A percentile compares a stretch with the other conserved stretches of the same genome.
phyloP scores from a whole-genome alignment of 2,888 invertebrate species.

The Hirtodrosophila histrioides region DNA sequence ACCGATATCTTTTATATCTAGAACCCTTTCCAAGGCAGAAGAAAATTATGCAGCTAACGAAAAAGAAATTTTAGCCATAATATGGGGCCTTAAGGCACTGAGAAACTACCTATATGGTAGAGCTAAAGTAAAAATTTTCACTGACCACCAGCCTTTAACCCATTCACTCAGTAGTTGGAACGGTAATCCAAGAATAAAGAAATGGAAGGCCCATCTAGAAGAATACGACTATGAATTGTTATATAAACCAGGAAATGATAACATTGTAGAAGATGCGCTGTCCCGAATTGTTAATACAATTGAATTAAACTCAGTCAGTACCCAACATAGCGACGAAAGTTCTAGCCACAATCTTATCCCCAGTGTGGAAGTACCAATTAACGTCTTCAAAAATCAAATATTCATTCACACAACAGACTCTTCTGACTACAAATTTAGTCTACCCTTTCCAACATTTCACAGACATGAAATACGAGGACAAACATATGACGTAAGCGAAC shows the following conservation, averaged over 20 bases:
- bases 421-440: constrained; percentile 4
- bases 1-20: constrained; percentile 3
- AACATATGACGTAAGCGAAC: constrained; percentile 9
- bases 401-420: neutral
- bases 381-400: constrained; percentile 2
- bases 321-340: constrained; percentile 13
- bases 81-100: neutral
- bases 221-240: constrained; percentile 21
- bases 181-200: constrained; percentile 2
- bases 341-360: neutral
- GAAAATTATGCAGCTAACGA: neutral
- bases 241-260: constrained; percentile 16
- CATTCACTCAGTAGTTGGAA: constrained; percentile 14
- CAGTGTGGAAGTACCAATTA: constrained; percentile 6
- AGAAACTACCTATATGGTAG: too few relatives aligned
- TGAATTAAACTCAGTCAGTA: constrained; percentile 7
- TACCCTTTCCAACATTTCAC: constrained; percentile 18
- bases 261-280: constrained; percentile 2
- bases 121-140: too few relatives aligned
- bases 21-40: neutral
- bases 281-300: constrained; percentile 1
- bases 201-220: constrained; percentile 12
- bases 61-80: constrained; percentile 2
- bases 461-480: constrained; percentile 5
- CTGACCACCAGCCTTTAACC: constrained; percentile 24